Percentiles rank a stretch among this genome's conserved stretches.
phyloP scores from a whole-genome alignment of 1,140 invertebrate genomes.

The Drosophila bocqueti region DNA sequence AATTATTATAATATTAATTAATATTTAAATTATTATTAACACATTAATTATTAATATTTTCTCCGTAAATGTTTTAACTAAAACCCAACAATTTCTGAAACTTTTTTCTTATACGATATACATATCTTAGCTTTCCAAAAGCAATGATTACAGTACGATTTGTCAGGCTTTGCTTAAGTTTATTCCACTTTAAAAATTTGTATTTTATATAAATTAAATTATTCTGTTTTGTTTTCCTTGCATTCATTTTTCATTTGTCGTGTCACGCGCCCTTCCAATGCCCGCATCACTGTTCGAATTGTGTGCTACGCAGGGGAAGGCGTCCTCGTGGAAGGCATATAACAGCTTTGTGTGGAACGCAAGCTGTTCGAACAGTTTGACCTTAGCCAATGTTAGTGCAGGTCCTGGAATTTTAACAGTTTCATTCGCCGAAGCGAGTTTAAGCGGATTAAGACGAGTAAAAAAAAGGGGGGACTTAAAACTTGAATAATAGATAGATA shows the following conservation, averaged over 20 bases:
- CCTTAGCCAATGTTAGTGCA: conserved; percentile 49
- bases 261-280: neutral
- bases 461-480: conserved; percentile 11
- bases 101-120: no score
- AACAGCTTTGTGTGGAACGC: conserved; percentile 16
- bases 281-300: neutral
- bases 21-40: no score
- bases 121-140: no score
- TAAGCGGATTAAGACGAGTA: conserved; percentile 43
- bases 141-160: no score
- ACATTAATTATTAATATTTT: no score
- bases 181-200: neutral
- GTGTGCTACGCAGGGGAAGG: conserved; percentile 7
- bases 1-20: no score
- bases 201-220: neutral
- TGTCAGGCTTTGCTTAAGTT: no score
- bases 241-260: neutral
- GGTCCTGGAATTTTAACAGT: conserved; percentile 45
- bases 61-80: no score
- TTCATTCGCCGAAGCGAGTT: conserved; percentile 37
- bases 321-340: conserved; percentile 2
- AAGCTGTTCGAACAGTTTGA: conserved; percentile 43
- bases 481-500: conserved; percentile 49
- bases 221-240: no score
- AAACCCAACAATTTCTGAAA: no score